Percentiles rank a stretch among this genome's conserved stretches.
Evolutionary conservation across 2,888 invertebrate genomes (phyloP).

Genomic region (Apocheima hispidaria): DNA sequence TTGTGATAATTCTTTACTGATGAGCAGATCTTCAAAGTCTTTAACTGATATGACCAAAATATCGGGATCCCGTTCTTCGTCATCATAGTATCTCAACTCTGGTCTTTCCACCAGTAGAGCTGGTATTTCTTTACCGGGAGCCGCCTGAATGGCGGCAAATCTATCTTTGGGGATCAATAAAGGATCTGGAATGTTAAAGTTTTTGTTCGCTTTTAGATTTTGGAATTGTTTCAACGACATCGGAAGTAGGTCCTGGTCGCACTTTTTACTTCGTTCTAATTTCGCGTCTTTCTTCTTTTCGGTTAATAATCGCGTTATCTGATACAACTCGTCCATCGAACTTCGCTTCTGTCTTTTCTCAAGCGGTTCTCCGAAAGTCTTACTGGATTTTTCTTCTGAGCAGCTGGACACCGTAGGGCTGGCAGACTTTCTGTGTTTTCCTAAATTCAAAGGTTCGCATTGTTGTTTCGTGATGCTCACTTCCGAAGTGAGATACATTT

Average conservation of each 20-base stretch:
- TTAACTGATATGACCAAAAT: slow-evolving; percentile 90
- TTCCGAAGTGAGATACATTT: slow-evolving; percentile 84
- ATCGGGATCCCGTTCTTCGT: slow-evolving; percentile 88
- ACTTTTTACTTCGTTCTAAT: slow-evolving; percentile 52
- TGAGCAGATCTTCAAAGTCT: slow-evolving; percentile 88
- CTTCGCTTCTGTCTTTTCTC: slow-evolving; percentile 75
- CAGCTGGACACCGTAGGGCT: slow-evolving; percentile 91
- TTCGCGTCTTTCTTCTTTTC: slow-evolving; percentile 66
- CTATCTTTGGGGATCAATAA: slow-evolving; percentile 92
- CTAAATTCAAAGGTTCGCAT: slow-evolving; percentile 90
- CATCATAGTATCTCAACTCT: slow-evolving; percentile 90
- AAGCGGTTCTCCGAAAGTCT: slow-evolving; percentile 82
- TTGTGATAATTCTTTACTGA: not conserved
- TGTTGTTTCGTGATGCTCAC: slow-evolving; percentile 85
- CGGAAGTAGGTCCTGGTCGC: slow-evolving; percentile 79
- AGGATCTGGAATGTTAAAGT: slow-evolving; percentile 92
- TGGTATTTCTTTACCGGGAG: slow-evolving; percentile 92
- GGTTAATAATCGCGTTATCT: slow-evolving; percentile 73
- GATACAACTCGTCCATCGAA: slow-evolving; percentile 69
- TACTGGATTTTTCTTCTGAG: slow-evolving; percentile 88
- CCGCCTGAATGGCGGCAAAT: slow-evolving; percentile 89
- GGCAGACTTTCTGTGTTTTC: slow-evolving; percentile 88
- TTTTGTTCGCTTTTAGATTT: slow-evolving; percentile 88
- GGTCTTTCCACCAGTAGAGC: slow-evolving; percentile 89
- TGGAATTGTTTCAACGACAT: slow-evolving; percentile 89